These are phyloP conservation scores for Neolamprologus sp. DNA, from an alignment of 2,113 vertebrate species.

Conservation along the genomic window DNA sequence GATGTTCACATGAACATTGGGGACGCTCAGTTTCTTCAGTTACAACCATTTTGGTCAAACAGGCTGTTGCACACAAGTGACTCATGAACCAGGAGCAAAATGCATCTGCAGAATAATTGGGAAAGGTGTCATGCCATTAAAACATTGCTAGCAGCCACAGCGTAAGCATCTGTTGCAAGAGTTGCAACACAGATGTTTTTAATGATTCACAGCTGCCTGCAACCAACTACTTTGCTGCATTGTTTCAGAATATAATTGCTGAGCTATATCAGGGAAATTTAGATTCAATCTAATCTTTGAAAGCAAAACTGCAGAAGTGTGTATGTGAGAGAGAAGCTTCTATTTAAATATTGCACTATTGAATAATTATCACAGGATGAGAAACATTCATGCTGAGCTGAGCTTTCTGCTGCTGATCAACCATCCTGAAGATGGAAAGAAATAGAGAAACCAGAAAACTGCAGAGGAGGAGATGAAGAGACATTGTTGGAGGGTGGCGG, in stretches of 20 bases:
- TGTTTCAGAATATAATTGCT: neutral
- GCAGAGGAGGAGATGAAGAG: neutral
- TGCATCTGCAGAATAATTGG: neutral
- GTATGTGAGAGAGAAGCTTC: neutral
- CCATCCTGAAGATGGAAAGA: neutral
- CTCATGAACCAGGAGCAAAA: neutral
- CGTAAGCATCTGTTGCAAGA: neutral
- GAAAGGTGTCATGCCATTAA: neutral
- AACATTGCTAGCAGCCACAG: neutral
- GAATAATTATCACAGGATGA: slow-evolving; percentile 20
- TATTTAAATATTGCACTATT: slow-evolving; percentile 14
- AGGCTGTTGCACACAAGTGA: neutral
- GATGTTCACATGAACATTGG: neutral
- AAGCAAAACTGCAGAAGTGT: neutral
- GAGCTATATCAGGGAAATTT: neutral
- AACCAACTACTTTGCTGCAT: neutral
- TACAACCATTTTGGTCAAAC: neutral
- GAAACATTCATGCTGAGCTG: neutral
- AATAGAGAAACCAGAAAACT: neutral
- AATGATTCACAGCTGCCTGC: neutral
- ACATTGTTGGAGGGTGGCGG: neutral
- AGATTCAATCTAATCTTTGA: neutral
- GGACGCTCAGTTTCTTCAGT: neutral
- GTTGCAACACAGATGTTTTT: neutral
- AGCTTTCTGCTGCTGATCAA: slow-evolving; percentile 8